Evolutionary conservation across 2,113 vertebrate species (phyloP).

Genomic region (Mormyrus iriodes): DNA sequence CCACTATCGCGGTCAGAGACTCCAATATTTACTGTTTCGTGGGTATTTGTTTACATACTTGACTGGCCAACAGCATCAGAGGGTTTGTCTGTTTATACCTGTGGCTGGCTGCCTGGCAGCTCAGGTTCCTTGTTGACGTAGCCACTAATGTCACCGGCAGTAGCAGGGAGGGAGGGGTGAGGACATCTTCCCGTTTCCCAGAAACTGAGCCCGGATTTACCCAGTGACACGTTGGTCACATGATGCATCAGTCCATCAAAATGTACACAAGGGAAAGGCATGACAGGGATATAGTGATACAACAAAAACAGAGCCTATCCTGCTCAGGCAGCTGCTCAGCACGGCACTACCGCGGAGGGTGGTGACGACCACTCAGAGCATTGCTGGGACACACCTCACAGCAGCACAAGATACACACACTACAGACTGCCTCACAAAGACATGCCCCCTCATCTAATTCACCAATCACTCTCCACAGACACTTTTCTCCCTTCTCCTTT

Average conservation of each 20-base stretch:
- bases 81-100: conserved; percentile 10
- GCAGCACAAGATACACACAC: neutral
- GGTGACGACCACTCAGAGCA: neutral
- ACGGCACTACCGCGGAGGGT: neutral
- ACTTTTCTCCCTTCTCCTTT: neutral
- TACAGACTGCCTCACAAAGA: neutral
- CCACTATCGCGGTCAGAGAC: neutral
- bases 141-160: neutral
- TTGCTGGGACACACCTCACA: neutral
- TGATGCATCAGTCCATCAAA: neutral
- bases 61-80: neutral
- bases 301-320: neutral
- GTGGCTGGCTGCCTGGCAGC: neutral
- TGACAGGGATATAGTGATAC: neutral
- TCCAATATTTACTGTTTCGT: conserved; percentile 6
- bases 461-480: neutral
- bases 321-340: neutral
- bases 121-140: neutral
- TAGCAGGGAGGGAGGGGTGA: neutral
- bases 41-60: conserved; percentile 17
- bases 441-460: neutral
- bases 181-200: neutral
- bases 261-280: neutral
- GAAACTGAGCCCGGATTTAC: neutral
- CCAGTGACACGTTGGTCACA: neutral